Evolutionary conservation across 2,888 invertebrate species (phyloP), one percentile per base, ranked within the genome.

Genomic region (Rhamphomyia laevipes): DNA sequence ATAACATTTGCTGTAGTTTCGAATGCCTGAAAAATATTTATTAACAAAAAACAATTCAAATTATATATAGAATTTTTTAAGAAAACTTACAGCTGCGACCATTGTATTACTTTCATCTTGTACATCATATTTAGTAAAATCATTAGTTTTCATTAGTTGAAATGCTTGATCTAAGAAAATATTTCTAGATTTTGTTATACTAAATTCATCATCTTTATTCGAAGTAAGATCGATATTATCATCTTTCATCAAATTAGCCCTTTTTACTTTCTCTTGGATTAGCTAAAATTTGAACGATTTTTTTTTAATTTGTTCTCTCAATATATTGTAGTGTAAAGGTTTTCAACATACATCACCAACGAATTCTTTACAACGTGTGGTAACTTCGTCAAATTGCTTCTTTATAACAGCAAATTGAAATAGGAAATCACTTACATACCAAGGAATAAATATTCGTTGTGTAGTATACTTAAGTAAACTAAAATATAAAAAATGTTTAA

Each of bases 1-100:
- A 67, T 49, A 0, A 65, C 65, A 6, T 66, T 67, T 4, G 68
- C 64, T n/a, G 66, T 67, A 2, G 66, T 66, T 52, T 66, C 68
- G 18, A 66, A 67, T 2, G 66, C 64, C 68, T 66, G 17, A 41
- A 38, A 16, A 2, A 38, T 10, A 17, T 21, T 18, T 15, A 10
- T 35, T 35, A 40, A 15, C 5, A 40, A 35, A 7, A 12, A 40
- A 21, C 3, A 13, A 13, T 21, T 41, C 4, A 9, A 17, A 17
- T 40, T n/a, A 12, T 16, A 4, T 41, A 21, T 41, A 2, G 5
- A 6, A 4, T 5, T 35, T n/a, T 7, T 13, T n/a, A 13, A 9
- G 3, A 13, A 13, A n/a, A n/a, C 35, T n/a, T 35, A 35, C 35
- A 7, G 35, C 35, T 13, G n/a, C 13, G 7, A 35, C n/a, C 35